These are phyloP conservation scores for Tautogolabrus adspersus DNA, from an alignment of 2,113 vertebrate species.

Conservation along the genomic window DNA sequence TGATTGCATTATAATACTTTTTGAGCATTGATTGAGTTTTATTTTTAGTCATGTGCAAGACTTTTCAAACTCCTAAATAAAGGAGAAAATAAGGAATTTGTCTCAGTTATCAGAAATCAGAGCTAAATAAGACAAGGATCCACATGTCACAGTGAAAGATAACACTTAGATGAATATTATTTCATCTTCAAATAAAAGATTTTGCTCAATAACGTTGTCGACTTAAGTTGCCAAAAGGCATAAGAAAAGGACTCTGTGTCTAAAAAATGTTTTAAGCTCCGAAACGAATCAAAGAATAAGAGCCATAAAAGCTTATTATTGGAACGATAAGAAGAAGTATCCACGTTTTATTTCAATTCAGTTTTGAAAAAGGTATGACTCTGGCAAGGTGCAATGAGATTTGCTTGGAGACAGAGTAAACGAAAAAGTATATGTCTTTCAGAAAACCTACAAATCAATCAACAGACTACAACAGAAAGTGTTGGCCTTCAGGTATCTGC, in stretches of 20 bases:
- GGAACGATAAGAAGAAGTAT: background rate
- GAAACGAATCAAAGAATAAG: background rate
- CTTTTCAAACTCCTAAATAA: no score
- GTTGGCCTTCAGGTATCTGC: background rate
- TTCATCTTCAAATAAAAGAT: background rate
- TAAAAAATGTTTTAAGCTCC: background rate
- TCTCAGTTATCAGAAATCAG: background rate
- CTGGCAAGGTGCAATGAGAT: no score
- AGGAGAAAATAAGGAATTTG: no score
- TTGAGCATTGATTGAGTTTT: background rate
- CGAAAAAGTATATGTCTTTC: background rate
- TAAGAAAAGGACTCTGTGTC: background rate
- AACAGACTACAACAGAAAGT: background rate
- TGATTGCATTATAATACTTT: background rate
- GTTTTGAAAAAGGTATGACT: no score
- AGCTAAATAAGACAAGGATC: background rate
- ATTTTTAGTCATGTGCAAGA: background rate
- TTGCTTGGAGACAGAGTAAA: no score
- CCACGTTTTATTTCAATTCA: no score
- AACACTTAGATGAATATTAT: background rate
- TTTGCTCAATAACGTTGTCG: background rate
- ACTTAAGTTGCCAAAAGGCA: background rate
- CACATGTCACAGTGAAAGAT: background rate
- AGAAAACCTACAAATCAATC: background rate
- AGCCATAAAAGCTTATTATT: background rate